Evolutionary conservation across 2,113 vertebrate genomes (phyloP).

Genomic region (Peromyscus polionotus): DNA sequence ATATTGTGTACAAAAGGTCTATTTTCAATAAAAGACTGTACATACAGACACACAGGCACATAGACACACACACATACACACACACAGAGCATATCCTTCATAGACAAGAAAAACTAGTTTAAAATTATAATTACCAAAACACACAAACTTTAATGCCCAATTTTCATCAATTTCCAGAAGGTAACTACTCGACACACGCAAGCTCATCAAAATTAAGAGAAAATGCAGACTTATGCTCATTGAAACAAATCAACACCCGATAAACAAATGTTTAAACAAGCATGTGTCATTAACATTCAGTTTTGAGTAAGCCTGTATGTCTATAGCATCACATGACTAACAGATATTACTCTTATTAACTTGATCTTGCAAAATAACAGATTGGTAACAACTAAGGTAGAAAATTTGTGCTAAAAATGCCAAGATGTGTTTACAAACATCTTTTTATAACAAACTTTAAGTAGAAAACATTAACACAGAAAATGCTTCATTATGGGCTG

Average conservation of each 20-base stretch:
- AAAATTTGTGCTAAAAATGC: constrained; percentile 38
- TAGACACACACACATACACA: neutral
- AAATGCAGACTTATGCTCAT: neutral
- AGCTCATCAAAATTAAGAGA: constrained; percentile 33
- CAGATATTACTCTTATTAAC: constrained; percentile 41
- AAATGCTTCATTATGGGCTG: neutral
- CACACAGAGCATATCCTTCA: neutral
- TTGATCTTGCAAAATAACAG: constrained; percentile 38
- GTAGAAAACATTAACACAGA: neutral
- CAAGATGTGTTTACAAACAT: constrained; percentile 4
- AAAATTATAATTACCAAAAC: neutral
- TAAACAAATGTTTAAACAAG: constrained; percentile 16
- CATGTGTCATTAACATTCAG: neutral
- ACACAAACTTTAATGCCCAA: neutral
- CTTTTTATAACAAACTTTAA: neutral
- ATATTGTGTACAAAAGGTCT: neutral
- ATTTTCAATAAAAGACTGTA: neutral
- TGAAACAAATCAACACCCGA: neutral
- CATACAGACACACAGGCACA: neutral
- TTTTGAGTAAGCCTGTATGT: constrained; percentile 13
- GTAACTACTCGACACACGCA: constrained; percentile 14
- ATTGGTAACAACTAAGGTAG: constrained; percentile 21
- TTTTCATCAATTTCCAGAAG: constrained; percentile 12
- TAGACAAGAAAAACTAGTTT: neutral
- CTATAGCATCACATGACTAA: constrained; percentile 30